Evolutionary conservation across 92 coral and sea anemone species (phyloP).

Genomic region (Muricea muricata): DNA sequence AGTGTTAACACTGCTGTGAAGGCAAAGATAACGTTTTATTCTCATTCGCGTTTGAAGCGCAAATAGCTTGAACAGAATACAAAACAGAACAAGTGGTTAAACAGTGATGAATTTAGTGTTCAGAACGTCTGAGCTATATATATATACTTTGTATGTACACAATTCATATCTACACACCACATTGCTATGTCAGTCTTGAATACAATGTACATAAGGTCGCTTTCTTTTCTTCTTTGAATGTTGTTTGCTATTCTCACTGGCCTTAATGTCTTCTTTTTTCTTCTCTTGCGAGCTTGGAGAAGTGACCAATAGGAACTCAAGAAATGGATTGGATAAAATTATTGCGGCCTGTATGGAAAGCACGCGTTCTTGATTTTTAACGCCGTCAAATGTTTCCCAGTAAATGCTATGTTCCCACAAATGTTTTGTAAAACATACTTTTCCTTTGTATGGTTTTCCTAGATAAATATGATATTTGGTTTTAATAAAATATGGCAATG

Average conservation of each 20-base stretch:
- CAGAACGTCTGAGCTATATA: neutral
- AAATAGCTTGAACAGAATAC: neutral
- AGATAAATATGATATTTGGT: slow-evolving; percentile 35
- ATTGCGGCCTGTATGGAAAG: slow-evolving; percentile 98
- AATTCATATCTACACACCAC: neutral
- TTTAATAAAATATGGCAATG: slow-evolving; percentile 14
- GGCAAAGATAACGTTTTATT: neutral
- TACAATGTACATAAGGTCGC: slow-evolving; percentile 64
- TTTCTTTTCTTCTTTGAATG: slow-evolving; percentile 82
- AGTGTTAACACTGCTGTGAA: slow-evolving; percentile 6
- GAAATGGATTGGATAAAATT: slow-evolving; percentile 94
- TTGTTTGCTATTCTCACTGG: slow-evolving; percentile 59
- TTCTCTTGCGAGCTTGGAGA: slow-evolving; percentile 94
- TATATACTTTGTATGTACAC: neutral
- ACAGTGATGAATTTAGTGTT: neutral
- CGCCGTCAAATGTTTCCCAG: slow-evolving; percentile 98
- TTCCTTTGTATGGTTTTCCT: slow-evolving; percentile 97
- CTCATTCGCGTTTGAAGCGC: neutral
- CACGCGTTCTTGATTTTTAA: slow-evolving; percentile 97
- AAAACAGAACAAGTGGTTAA: neutral
- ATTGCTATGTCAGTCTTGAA: neutral
- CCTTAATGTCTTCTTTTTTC: slow-evolving; percentile 83
- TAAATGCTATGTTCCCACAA: slow-evolving; percentile 97
- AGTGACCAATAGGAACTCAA: slow-evolving; percentile 95
- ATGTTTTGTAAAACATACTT: slow-evolving; percentile 98